Base-by-base conservation (phyloP, 2,797 vertebrate species). In the Odontamblyopus lacepedii region DNA sequence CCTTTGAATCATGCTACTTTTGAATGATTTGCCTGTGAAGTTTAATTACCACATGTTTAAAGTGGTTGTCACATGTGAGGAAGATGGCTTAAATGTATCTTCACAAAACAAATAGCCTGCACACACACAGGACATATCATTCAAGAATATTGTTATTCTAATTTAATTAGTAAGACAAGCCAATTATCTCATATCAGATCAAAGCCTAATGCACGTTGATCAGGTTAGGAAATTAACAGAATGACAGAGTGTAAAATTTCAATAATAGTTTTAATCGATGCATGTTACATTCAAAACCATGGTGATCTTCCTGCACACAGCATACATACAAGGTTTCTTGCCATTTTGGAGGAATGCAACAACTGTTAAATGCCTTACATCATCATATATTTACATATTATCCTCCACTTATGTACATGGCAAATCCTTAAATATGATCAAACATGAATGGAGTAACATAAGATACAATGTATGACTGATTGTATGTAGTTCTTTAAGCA, bases 231-330 rank as follows among this genome's bases (percentile, higher is more conserved):
- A 55, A 55, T 8, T 38, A 19, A 15, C 30, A 35, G 30, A 19
- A n/a, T 63, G 26, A 76, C 55, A 73, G 30, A 30, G 80, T 81
- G 82, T 80, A 91, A 91, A 93, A 91, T 87, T 85, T 92, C 91
- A 96, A 96, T 96, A 95, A 96, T 95, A 95, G 82, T 96, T 97
- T 97, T 96, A 96, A 96, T 94, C 92, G 94, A 95, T 96, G 95
- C 92, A 92, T 94, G 93, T 95, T 97, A 97, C 96, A 97, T 97
- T 97, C 95, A 96, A 84, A 94, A 95, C 94, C 94, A 93, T 90
- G 92, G 93, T 92, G 89, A 94, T 95, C 94, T 91, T 94, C 93
- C 91, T 92, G 64, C 64, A 95, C 93, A 95, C 92, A 87, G 93
- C 95, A 95, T 94, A 95, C 96, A 95, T 94, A 95, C 92, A 94